Conservation (phyloP, 2,797 vertebrate species). For the Podarcis lilfordi region DNA sequence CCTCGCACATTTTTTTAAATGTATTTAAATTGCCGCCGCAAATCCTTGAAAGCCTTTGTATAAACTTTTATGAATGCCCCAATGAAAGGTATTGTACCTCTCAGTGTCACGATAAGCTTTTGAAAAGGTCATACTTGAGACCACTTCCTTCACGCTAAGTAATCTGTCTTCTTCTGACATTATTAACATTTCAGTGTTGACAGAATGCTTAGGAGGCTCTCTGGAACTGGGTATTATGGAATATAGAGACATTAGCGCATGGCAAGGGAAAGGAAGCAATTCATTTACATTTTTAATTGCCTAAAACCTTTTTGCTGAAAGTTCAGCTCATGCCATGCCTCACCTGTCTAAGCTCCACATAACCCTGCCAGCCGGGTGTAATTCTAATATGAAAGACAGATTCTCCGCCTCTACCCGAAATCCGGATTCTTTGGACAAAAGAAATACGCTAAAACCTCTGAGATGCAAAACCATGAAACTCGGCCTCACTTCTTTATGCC, state of each 20-base stretch:
- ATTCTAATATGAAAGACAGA: background rate
- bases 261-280: background rate
- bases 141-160: slow-evolving; percentile 24
- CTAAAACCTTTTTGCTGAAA: slow-evolving; percentile 4
- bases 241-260: slow-evolving; percentile 5
- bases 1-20: background rate
- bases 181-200: slow-evolving; percentile 49
- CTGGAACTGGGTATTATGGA: background rate
- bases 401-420: background rate
- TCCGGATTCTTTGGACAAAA: background rate
- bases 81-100: slow-evolving; percentile 43
- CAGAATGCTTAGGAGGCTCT: slow-evolving; percentile 29
- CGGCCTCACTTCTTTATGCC: background rate
- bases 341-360: background rate
- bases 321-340: background rate
- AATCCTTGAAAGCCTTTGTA: slow-evolving; percentile 15
- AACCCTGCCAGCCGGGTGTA: background rate
- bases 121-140: slow-evolving; percentile 46
- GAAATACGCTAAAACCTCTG: background rate
- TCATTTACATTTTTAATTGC: slow-evolving; percentile 13
- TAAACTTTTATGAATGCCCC: slow-evolving; percentile 40
- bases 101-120: slow-evolving; percentile 34
- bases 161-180: slow-evolving; percentile 28
- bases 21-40: slow-evolving; percentile 28
- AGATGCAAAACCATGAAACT: background rate